A percentile compares a stretch with the other conserved stretches of the same genome.
phyloP scores from a whole-genome alignment of 2,888 invertebrate species.

The Apodemia zela region DNA sequence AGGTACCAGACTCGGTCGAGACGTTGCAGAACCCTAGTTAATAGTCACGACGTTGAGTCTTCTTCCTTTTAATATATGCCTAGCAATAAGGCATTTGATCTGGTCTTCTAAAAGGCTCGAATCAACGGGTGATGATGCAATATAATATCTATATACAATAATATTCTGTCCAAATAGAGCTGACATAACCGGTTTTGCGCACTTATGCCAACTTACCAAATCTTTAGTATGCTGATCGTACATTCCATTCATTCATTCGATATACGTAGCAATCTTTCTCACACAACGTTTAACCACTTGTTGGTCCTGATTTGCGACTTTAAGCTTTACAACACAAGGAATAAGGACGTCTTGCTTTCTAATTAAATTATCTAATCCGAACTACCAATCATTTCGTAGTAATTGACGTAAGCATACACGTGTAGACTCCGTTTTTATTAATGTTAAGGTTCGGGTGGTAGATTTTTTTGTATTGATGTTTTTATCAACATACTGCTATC shows the following conservation, averaged over 20 bases:
- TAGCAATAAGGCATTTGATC: too few relatives aligned
- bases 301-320: neutral
- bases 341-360: neutral
- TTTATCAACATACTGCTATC: neutral
- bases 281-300: slow-evolving; percentile 10
- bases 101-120: too few relatives aligned
- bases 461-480: neutral
- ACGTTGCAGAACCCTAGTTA: too few relatives aligned
- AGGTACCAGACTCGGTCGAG: too few relatives aligned
- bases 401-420: slow-evolving; percentile 15
- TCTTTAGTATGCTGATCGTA: slow-evolving; percentile 8
- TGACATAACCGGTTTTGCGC: neutral
- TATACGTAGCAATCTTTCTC: slow-evolving; percentile 14
- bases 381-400: slow-evolving; percentile 11
- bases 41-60: too few relatives aligned
- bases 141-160: neutral
- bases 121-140: neutral
- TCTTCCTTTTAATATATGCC: too few relatives aligned
- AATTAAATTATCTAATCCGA: slow-evolving; percentile 9
- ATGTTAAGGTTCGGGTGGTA: neutral
- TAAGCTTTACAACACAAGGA: neutral
- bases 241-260: slow-evolving; percentile 13
- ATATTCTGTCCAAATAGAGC: neutral
- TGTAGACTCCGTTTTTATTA: slow-evolving; percentile 7
- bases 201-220: neutral